A percentile compares a stretch with the other conserved stretches of the same genome.
These are phyloP conservation scores for Lethocerus indicus DNA, from an alignment of 1,140 invertebrate genomes.

Conservation along the genomic window DNA sequence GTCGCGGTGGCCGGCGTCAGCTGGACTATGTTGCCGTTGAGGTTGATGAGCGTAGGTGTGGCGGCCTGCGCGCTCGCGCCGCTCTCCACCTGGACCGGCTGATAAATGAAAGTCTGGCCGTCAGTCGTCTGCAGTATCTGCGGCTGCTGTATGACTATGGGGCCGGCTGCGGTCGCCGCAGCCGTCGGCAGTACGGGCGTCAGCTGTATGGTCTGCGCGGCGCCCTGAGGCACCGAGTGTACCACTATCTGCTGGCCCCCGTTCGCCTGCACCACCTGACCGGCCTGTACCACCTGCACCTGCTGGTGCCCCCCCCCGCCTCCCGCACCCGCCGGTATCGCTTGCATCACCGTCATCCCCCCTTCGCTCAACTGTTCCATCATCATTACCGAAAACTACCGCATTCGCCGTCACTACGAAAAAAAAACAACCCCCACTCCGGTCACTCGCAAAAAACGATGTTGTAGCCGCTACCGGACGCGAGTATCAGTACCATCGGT, in stretches of 20 bases:
- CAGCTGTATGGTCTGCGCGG: conserved; percentile 43
- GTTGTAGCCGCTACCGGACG: too few relatives aligned
- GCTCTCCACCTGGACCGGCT: conserved; percentile 48
- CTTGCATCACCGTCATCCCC: conserved; percentile 27
- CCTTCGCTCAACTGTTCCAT: too few relatives aligned
- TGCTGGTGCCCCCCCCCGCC: conserved; percentile 21
- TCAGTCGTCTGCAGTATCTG: conserved; percentile 73
- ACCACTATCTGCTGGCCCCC: conserved; percentile 23
- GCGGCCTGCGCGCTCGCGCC: conserved; percentile 36
- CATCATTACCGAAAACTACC: too few relatives aligned
- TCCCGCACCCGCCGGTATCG: conserved; percentile 19
- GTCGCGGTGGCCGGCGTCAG: conserved; percentile 28
- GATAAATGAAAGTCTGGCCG: conserved; percentile 86
- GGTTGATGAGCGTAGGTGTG: conserved; percentile 38
- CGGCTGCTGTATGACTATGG: conserved; percentile 26
- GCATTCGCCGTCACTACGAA: too few relatives aligned
- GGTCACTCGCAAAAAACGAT: too few relatives aligned
- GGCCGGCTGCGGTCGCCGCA: conserved; percentile 26
- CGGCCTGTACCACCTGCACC: conserved; percentile 24
- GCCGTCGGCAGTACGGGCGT: conserved; percentile 40
- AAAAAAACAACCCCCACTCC: too few relatives aligned
- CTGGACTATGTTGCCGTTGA: conserved; percentile 55
- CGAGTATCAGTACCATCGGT: too few relatives aligned
- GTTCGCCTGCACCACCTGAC: conserved; percentile 25
- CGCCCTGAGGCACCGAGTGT: conserved; percentile 22